phyloP scores from a whole-genome alignment of 2,888 invertebrate genomes.

The Andrena marginata region DNA sequence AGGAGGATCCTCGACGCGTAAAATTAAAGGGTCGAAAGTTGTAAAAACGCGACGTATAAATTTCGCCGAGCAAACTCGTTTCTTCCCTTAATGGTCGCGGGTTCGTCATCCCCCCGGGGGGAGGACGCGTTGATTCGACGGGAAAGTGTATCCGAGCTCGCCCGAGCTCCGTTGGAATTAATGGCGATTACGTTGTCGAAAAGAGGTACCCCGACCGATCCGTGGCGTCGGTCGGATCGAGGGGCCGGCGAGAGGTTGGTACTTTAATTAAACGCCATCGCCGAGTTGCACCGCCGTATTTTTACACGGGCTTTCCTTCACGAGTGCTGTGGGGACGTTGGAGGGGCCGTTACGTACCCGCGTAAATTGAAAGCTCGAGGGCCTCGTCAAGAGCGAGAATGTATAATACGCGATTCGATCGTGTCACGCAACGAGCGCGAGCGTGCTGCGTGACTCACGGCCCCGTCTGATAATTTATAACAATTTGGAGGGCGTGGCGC shows the following conservation, averaged over 20 bases:
- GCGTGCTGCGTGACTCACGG: conserved; percentile 49
- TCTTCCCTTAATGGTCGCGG: background rate
- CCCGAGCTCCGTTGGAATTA: background rate
- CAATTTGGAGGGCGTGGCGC: conserved; percentile 66
- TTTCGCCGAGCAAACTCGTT: conserved; percentile 21
- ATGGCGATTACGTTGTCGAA: conserved; percentile 4
- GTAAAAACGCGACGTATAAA: conserved; percentile 50
- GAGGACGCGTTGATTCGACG: background rate
- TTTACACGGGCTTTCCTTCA: conserved; percentile 35
- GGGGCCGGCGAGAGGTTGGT: conserved; percentile 3
- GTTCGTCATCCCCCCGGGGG: background rate
- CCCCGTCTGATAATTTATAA: conserved; percentile 67
- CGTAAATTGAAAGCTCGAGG: conserved; percentile 7
- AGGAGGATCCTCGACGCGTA: conserved; percentile 53
- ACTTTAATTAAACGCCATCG: conserved; percentile 42
- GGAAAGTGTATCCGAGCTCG: background rate
- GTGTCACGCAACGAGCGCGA: conserved; percentile 23
- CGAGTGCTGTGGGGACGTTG: conserved; percentile 24
- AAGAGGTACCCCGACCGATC: no score
- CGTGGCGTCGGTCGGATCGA: background rate
- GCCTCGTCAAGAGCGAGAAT: conserved; percentile 4
- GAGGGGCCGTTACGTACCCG: conserved; percentile 3
- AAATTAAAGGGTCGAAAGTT: conserved; percentile 64
- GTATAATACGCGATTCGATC: conserved; percentile 35
- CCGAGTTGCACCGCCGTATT: conserved; percentile 32